Base-by-base conservation (phyloP, 2,797 vertebrate species). In the Graptemys geographica region DNA sequence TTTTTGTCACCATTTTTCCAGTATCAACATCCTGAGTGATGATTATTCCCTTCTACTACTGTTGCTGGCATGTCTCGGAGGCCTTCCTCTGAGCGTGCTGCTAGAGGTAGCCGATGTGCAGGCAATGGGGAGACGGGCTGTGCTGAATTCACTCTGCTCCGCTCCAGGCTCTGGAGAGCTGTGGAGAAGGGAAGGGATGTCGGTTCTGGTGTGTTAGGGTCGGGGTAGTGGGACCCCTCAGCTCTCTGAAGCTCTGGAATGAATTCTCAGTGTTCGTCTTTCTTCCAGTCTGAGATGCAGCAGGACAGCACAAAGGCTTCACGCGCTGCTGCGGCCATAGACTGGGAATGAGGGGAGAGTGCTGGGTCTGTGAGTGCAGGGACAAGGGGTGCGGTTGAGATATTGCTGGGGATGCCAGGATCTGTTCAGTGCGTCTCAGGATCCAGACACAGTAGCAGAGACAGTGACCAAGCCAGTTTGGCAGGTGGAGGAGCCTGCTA, bases 11-110 rank as follows among this genome's bases (percentile, higher is more conserved):
- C 0, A 37, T 15, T 79, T 27, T 27, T 25, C 44, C 7, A 1
- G 51, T 4, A 1, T 4, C 33, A 0, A 1, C n/a, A 49, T 23
- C 49, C 12, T 44, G 19, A n/a, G 28, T 0, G 1, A 33, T 37
- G 51, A 12, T 4, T 21, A 15, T 21, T 31, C 28, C 21, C 21
- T 8, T 53, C 52, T 33, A 13, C 51, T n/a, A 5, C 49, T 2
- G 52, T 37, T 13, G 49, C 31, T 21, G 7, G 6, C 31, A 12
- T 6, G 78, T n/a, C 52, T n/a, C 31, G 21, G 79, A 47, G n/a
- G 79, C 33, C 23, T 27, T 37, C 37, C 79, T 53, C 9, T 8
- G 33, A 15, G 79, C 8, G 53, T 6, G 25, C 25, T 2, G 25
- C 8, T 21, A 3, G 37, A 10, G 53, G 8, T 9, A 28, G 27